Percentiles rank a stretch among this genome's conserved stretches.
Evolutionary conservation across 1,140 invertebrate genomes (phyloP).

Genomic region (Cyrtorhinus lividipennis): DNA sequence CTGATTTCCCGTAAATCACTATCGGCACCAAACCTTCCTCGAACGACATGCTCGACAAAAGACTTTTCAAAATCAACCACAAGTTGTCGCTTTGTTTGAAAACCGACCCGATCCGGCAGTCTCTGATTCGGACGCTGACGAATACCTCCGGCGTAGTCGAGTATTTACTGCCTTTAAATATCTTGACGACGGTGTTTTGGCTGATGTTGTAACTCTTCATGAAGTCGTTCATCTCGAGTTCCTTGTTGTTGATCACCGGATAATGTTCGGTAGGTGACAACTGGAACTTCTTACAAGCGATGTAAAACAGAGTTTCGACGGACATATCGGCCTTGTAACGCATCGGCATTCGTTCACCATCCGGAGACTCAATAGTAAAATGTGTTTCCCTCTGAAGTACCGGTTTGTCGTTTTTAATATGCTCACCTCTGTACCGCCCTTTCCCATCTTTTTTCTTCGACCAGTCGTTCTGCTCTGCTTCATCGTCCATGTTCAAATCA

Average conservation of each 20-base stretch:
- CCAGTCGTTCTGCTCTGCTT: not conserved
- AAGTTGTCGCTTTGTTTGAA: not conserved
- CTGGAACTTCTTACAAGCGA: not conserved
- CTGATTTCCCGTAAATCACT: conserved; percentile 1
- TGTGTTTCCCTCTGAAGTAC: not conserved
- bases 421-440: not conserved
- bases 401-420: not conserved
- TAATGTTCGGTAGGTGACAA: not conserved
- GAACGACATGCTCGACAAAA: not conserved
- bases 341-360: not conserved
- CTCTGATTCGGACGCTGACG: not conserved
- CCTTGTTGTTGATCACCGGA: not conserved
- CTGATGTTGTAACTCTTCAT: not conserved
- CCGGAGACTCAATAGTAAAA: not conserved
- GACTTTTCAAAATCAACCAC: not conserved
- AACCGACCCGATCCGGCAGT: not conserved
- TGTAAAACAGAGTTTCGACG: not conserved
- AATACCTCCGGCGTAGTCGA: not conserved
- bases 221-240: not conserved
- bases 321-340: not conserved
- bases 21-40: not conserved
- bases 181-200: not conserved
- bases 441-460: not conserved
- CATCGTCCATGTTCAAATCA: not conserved
- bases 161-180: not conserved